These are phyloP conservation scores for Alviniconcha marisindica DNA, from an alignment of 1,140 invertebrate genomes.

Conservation along the genomic window DNA sequence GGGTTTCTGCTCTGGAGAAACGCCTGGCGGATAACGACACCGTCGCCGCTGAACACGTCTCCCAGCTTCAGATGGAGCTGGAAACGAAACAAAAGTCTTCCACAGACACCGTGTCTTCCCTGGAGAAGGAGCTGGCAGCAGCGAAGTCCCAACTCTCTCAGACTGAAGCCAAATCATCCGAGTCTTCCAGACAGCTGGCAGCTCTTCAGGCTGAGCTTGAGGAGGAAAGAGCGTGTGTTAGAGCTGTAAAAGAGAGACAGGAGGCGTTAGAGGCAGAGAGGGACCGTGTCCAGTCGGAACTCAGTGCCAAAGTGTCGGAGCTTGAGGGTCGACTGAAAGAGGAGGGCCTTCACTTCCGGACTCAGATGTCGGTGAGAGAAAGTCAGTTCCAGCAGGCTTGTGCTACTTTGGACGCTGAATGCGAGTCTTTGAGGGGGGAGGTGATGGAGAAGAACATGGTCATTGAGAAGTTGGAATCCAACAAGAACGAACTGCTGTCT, in stretches of 20 bases:
- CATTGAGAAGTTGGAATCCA: conserved; percentile 35
- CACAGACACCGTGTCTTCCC: neutral
- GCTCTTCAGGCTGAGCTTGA: conserved; percentile 29
- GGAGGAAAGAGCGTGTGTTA: conserved; percentile 29
- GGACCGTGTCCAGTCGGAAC: neutral
- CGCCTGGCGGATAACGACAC: neutral
- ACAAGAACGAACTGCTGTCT: conserved; percentile 29
- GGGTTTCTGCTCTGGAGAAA: neutral
- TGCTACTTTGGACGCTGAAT: conserved; percentile 16
- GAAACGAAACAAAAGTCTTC: neutral
- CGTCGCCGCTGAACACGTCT: neutral
- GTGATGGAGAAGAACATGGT: conserved; percentile 31
- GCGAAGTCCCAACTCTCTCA: conserved; percentile 25
- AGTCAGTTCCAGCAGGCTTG: conserved; percentile 25
- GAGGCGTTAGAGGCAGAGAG: neutral
- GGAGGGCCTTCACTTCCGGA: neutral
- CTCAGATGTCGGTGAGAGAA: conserved; percentile 10
- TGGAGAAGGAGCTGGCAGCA: conserved; percentile 9
- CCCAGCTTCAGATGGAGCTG: neutral
- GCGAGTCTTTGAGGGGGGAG: conserved; percentile 32
- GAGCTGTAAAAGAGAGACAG: neutral
- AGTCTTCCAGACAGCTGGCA: conserved; percentile 17
- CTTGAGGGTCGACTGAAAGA: neutral
- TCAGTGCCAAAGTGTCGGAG: neutral
- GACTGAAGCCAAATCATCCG: neutral